Conservation (phyloP, 2,888 invertebrate species). For the Eupelmus urozonus region DNA sequence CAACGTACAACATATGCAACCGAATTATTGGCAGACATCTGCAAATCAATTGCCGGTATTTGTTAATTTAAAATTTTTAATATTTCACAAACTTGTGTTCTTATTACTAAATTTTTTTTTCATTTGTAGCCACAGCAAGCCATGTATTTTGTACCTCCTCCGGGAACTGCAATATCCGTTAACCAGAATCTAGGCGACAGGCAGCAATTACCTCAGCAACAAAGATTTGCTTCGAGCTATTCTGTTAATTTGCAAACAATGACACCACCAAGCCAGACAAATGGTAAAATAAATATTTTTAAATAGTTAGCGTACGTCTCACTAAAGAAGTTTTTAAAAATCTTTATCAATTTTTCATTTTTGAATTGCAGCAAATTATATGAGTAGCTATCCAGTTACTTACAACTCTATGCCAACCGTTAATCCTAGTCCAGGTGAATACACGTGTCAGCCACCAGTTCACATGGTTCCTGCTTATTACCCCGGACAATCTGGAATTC, state of each 20-base stretch:
- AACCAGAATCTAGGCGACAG: slow-evolving; percentile 71
- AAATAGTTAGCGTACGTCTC: too few species aligned
- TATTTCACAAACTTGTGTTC: not conserved
- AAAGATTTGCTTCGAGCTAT: slow-evolving; percentile 71
- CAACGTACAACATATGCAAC: slow-evolving; percentile 66
- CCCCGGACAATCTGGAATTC: slow-evolving; percentile 71
- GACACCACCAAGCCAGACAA: slow-evolving; percentile 73
- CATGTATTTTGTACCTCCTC: slow-evolving; percentile 75
- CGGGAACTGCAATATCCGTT: slow-evolving; percentile 70
- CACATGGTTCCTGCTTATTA: slow-evolving; percentile 74
- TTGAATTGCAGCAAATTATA: slow-evolving; percentile 70
- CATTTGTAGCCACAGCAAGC: slow-evolving; percentile 71
- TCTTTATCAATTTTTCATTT: not conserved
- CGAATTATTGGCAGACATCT: slow-evolving; percentile 74
- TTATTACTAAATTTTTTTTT: slow-evolving; percentile 1
- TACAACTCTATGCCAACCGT: slow-evolving; percentile 73
- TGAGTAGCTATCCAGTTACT: slow-evolving; percentile 72
- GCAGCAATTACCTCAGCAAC: slow-evolving; percentile 66
- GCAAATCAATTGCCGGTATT: slow-evolving; percentile 72
- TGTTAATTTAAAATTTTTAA: not conserved
- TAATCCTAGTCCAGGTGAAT: slow-evolving; percentile 71
- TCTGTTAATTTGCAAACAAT: slow-evolving; percentile 73
- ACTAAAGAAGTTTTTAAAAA: not conserved
- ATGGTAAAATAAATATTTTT: slow-evolving; percentile 64
- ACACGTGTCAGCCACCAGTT: slow-evolving; percentile 72